These are phyloP conservation scores for Cylindroiulus punctatus DNA, from an alignment of 2,888 invertebrate genomes.

Conservation along the genomic window DNA sequence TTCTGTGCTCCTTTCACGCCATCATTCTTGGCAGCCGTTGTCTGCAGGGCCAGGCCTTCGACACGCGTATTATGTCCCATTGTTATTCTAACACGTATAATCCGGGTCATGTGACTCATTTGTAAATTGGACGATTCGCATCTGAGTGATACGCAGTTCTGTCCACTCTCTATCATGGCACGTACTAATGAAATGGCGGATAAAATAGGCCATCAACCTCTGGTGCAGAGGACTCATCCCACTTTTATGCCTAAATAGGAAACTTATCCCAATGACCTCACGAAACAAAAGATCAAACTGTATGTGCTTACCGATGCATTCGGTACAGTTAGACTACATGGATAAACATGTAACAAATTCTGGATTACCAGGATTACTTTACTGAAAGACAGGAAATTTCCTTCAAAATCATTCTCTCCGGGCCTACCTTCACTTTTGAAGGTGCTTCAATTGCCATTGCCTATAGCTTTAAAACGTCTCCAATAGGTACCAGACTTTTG, in stretches of 20 bases:
- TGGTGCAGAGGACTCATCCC: background rate
- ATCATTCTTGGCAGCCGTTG: background rate
- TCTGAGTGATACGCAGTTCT: background rate
- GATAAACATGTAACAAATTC: background rate
- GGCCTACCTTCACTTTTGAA: no score
- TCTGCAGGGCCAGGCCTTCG: background rate
- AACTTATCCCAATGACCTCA: constrained; percentile 21
- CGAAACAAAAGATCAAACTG: background rate
- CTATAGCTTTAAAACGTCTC: no score
- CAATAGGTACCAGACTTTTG: no score
- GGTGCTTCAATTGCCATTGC: no score
- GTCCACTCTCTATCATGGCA: background rate
- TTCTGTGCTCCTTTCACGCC: background rate
- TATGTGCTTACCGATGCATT: background rate
- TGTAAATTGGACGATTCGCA: background rate
- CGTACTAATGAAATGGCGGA: background rate
- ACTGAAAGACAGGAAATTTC: no score
- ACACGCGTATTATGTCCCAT: background rate
- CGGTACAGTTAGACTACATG: background rate
- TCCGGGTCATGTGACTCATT: constrained; percentile 30
- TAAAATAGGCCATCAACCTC: constrained; percentile 32
- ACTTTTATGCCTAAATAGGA: background rate
- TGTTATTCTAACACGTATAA: constrained; percentile 32
- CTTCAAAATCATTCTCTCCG: no score
- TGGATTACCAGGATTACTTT: background rate